phyloP scores from a whole-genome alignment of 1,140 invertebrate species.

The Calycopis cecrops region DNA sequence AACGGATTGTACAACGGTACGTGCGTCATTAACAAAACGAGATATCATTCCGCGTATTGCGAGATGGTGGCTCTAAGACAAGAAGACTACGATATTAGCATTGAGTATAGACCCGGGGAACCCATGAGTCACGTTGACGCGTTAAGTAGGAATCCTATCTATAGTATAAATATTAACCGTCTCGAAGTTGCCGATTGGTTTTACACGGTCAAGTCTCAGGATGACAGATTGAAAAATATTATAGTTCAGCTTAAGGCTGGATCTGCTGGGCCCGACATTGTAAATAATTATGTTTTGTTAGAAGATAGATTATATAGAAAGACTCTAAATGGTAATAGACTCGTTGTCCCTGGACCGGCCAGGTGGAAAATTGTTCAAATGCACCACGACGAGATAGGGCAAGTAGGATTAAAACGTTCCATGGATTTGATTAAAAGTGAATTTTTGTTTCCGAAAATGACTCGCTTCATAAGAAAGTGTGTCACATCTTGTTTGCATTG shows the following conservation, averaged over 20 bases:
- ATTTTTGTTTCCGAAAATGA: slow-evolving; percentile 34
- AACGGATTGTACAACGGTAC: slow-evolving; percentile 53
- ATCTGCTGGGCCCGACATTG: not conserved
- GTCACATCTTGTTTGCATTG: slow-evolving; percentile 30
- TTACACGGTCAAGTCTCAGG: slow-evolving; percentile 27
- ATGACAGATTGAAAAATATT: slow-evolving; percentile 23
- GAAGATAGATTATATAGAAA: slow-evolving; percentile 22
- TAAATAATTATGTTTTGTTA: slow-evolving; percentile 1
- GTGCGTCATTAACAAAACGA: slow-evolving; percentile 37
- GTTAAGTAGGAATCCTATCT: slow-evolving; percentile 29
- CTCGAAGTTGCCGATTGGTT: slow-evolving; percentile 27
- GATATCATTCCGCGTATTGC: slow-evolving; percentile 41
- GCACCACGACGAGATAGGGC: slow-evolving; percentile 30
- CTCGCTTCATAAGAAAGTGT: slow-evolving; percentile 32
- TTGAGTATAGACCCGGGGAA: slow-evolving; percentile 42
- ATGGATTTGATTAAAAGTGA: slow-evolving; percentile 27
- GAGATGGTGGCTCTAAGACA: slow-evolving; percentile 43
- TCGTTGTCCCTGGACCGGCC: slow-evolving; percentile 32
- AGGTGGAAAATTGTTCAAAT: slow-evolving; percentile 32
- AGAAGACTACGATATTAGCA: slow-evolving; percentile 41
- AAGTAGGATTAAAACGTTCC: slow-evolving; percentile 25
- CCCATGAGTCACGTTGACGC: slow-evolving; percentile 46
- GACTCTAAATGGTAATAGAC: slow-evolving; percentile 29
- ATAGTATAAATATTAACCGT: slow-evolving; percentile 14
- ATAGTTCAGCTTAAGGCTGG: not conserved